These are phyloP conservation scores for Archaeoteleia sp. DNA, from an alignment of 2,888 invertebrate genomes.

Conservation along the genomic window DNA sequence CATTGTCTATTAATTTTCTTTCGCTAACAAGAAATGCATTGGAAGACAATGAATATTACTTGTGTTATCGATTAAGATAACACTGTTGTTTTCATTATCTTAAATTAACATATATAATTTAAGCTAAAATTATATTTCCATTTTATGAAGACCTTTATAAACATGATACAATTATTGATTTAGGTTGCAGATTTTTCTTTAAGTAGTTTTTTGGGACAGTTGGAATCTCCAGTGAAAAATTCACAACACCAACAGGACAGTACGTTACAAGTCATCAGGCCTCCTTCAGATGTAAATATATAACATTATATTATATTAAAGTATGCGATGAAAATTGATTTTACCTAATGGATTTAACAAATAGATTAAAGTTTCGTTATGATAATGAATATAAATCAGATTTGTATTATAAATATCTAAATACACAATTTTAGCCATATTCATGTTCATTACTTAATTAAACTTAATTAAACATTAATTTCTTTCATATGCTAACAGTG, in stretches of 20 bases:
- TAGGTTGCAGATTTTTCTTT: slow-evolving; percentile 86
- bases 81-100: too few species aligned
- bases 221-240: slow-evolving; percentile 81
- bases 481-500: slow-evolving; percentile 1
- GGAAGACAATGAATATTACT: too few species aligned
- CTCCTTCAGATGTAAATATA: slow-evolving; percentile 77
- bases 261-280: slow-evolving; percentile 75
- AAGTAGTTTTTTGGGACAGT: slow-evolving; percentile 88
- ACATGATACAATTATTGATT: slow-evolving; percentile 50
- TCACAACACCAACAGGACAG: slow-evolving; percentile 68
- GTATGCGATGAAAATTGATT: not conserved
- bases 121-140: too few species aligned
- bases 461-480: too few species aligned
- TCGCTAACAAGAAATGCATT: too few species aligned
- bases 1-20: too few species aligned
- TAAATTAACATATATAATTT: too few species aligned
- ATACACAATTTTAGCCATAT: too few species aligned
- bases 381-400: too few species aligned
- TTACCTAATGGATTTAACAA: too few species aligned
- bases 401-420: slow-evolving; percentile 1
- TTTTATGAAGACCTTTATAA: too few species aligned
- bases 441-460: slow-evolving; percentile 1
- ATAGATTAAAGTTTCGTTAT: not conserved
- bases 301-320: not conserved
- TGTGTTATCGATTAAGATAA: too few species aligned